A percentile compares a stretch with the other conserved stretches of the same genome.
phyloP scores from a whole-genome alignment of 2,888 invertebrate genomes.

The Philopedon plagiatum region DNA sequence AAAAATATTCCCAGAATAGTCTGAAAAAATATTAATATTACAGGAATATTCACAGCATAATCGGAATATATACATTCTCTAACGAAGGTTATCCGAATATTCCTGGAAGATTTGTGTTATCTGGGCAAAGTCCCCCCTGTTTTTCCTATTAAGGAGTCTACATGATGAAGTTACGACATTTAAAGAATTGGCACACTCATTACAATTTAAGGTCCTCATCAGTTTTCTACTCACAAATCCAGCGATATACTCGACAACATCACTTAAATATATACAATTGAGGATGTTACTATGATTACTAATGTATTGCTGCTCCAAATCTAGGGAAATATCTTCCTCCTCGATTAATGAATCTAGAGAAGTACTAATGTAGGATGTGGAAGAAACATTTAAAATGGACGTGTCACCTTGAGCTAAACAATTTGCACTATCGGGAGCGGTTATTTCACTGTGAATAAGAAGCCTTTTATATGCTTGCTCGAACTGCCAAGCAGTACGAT shows the following conservation, averaged over 20 bases:
- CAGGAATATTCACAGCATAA: too few species aligned
- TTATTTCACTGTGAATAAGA: conserved; percentile 33
- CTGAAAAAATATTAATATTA: too few species aligned
- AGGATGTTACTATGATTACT: neutral
- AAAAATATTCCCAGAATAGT: too few species aligned
- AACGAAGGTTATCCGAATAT: too few species aligned
- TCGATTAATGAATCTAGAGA: neutral
- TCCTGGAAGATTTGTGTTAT: too few species aligned
- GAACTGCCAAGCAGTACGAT: conserved; percentile 50
- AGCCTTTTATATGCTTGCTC: too few species aligned
- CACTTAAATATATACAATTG: conserved; percentile 33
- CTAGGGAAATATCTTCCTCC: neutral
- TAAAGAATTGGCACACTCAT: conserved; percentile 18
- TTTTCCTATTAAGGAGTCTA: conserved; percentile 17
- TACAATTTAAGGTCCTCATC: conserved; percentile 29
- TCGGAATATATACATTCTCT: too few species aligned
- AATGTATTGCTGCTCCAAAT: neutral
- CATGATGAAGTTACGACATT: conserved; percentile 2
- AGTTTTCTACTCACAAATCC: conserved; percentile 38
- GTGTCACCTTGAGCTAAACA: conserved; percentile 37
- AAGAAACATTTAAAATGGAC: conserved; percentile 31
- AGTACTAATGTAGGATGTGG: neutral
- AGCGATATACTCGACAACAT: conserved; percentile 42
- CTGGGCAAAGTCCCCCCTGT: conserved; percentile 31
- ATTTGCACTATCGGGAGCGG: conserved; percentile 32